These are phyloP conservation scores for Xanthorhoe spadicearia DNA, from an alignment of 2,888 invertebrate genomes.

Conservation along the genomic window DNA sequence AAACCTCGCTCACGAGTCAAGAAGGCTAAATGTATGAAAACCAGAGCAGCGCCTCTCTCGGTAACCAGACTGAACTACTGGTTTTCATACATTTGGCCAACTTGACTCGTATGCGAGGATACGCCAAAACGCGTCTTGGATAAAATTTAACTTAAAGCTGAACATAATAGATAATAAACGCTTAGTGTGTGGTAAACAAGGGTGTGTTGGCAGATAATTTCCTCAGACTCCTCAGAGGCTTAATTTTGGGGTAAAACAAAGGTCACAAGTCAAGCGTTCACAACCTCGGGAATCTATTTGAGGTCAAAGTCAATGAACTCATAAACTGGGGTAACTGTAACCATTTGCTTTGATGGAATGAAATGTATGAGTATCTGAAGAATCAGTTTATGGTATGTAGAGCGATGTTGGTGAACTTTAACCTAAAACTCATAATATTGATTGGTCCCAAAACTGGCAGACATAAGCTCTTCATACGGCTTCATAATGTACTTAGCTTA, in stretches of 20 bases:
- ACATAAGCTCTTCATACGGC: conserved; percentile 10
- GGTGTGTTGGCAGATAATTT: conserved; percentile 7
- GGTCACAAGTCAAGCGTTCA: background rate
- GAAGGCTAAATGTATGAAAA: no score
- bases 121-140: background rate
- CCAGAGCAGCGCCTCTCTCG: no score
- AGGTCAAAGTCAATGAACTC: background rate
- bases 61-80: no score
- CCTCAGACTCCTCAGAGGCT: background rate
- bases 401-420: background rate
- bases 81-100: no score
- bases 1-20: no score
- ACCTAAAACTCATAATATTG: conserved; percentile 23
- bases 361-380: background rate
- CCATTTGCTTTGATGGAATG: background rate
- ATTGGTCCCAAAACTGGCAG: conserved; percentile 24
- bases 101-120: no score
- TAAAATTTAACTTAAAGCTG: background rate
- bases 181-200: background rate
- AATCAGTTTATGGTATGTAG: background rate
- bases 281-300: background rate
- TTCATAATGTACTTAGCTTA: conserved; percentile 14
- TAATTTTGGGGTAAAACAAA: background rate
- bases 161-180: background rate
- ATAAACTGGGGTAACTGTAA: background rate